Base-by-base conservation (phyloP, 2,797 vertebrate genomes). In the Antrozous pallidus region DNA sequence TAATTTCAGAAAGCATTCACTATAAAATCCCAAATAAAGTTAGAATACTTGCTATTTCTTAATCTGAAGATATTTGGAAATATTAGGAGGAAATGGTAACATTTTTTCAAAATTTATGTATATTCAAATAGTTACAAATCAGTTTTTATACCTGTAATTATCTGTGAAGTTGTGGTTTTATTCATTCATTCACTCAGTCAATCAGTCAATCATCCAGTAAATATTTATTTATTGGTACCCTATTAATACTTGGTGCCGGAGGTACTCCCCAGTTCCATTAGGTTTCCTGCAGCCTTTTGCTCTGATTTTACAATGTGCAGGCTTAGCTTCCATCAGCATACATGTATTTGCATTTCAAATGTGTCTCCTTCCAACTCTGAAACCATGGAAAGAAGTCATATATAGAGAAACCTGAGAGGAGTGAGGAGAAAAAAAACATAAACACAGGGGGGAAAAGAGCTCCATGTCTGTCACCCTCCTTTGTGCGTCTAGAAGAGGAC, bases 121-220 rank as follows among this genome's bases (percentile, higher is more conserved):
- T 51, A 82, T 88, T 95, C 74, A 90, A 81, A 88, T 56, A 31
- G 75, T n/a, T 71, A 36, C 22, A 94, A 92, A n/a, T 38, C 54
- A 33, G 13, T 71, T 90, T 65, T 79, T 61, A n/a, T 42, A 24
- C 42, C 61, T 24, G 24, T 69, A 40, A 3, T 74, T 47, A 36
- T 47, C 38, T 90, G 56, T 81, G 36, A 84, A 71, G 6, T 61
- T 90, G 31, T 79, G 63, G 17, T 58, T 92, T 80, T 31, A 78
- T 49, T 65, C 31, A 42, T 56, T 92, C 31, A 33, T 14, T n/a
- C n/a, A 49, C 3, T 45, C 5, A 51, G 9, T 38, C 56, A 54
- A 20, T 28, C n/a, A 67, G 22, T 89, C 70, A 36, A 10, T 88
- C 56, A 38, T 17, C 71, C 40, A 63, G 40, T 54, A 56, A 78